Evolutionary conservation across 2,113 vertebrate genomes (phyloP), one percentile per base, ranked within the genome.

Genomic region (Embiotoca jacksoni): DNA sequence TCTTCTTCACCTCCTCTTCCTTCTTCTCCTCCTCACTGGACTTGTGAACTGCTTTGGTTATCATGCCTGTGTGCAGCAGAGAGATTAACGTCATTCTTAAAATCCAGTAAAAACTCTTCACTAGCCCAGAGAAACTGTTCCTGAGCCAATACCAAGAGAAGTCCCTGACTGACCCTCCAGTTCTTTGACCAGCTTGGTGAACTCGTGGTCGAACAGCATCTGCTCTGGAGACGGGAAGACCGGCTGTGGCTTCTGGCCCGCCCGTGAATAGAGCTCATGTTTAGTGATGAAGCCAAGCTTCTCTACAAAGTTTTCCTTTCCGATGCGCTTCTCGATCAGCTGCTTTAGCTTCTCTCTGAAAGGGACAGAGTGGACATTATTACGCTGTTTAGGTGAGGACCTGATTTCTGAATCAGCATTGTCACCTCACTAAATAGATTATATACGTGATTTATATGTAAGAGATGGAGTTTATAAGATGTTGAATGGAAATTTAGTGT

Each of bases 121-220:
- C n/a, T 3, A 46, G 53, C 56, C 15, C 13, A 52, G 32, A 74
- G 1, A 16, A 23, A 47, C 53, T 11, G 30, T 1, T 55, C 32
- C 7, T 5, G 1, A 39, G 35, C 8, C 2, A 53, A 53, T 62
- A 16, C 15, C 0, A 9, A 3, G 1, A 37, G 7, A 0, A 0
- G 10, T 0, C 9, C 47, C 15, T 2, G 6, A 90, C 96, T 95
- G 83, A 99, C 98, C 98, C 90, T 99, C 98, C 72, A 99, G 89
- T 52, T 99, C 98, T 90, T 99, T 99, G 6, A 99, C 96, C 41
- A 99, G 92, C 81, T 97, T 98, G 49, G 98, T 99, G 91, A 99
- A 99, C 84, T 99, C 98, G 35, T 99, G 98, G 92, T 99, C 98
- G 55, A 99, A 99, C 91, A 99, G 95, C 98, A 99, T 97, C 88